These are phyloP conservation scores for Hipparchia semele DNA, from an alignment of 2,888 invertebrate genomes.

Conservation along the genomic window DNA sequence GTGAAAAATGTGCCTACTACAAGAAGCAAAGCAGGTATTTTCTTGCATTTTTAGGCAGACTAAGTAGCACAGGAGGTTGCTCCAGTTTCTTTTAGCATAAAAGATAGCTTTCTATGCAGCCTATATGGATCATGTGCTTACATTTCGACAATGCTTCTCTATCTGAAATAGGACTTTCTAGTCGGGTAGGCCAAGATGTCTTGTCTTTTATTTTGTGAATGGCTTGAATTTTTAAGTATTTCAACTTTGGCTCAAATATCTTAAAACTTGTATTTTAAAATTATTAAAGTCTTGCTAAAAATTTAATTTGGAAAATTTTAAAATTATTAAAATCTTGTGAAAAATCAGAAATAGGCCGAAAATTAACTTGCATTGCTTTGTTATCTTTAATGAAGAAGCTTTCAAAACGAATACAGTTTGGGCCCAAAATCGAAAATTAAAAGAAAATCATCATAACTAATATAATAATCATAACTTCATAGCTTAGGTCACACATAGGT, in stretches of 20 bases:
- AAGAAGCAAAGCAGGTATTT: conserved; percentile 13
- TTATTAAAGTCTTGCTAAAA: background rate
- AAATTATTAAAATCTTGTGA: too few species aligned
- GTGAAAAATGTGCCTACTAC: background rate
- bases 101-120: conserved; percentile 29
- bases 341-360: too few species aligned
- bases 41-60: conserved; percentile 31
- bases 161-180: conserved; percentile 26
- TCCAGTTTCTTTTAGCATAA: conserved; percentile 34
- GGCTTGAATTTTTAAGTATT: background rate
- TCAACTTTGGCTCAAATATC: too few species aligned
- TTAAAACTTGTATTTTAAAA: too few species aligned
- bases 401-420: too few species aligned
- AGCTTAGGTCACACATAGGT: too few species aligned
- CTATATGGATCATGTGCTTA: conserved; percentile 34
- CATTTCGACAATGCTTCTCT: conserved; percentile 36
- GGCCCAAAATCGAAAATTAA: too few species aligned
- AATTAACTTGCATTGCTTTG: too few species aligned
- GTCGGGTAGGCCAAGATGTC: conserved; percentile 15
- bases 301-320: background rate
- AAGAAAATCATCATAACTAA: too few species aligned
- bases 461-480: too few species aligned
- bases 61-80: conserved; percentile 37
- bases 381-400: too few species aligned
- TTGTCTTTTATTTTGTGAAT: conserved; percentile 6